Base-by-base conservation (phyloP, 2,797 vertebrate genomes). In the Petrocephalus sullivani region DNA sequence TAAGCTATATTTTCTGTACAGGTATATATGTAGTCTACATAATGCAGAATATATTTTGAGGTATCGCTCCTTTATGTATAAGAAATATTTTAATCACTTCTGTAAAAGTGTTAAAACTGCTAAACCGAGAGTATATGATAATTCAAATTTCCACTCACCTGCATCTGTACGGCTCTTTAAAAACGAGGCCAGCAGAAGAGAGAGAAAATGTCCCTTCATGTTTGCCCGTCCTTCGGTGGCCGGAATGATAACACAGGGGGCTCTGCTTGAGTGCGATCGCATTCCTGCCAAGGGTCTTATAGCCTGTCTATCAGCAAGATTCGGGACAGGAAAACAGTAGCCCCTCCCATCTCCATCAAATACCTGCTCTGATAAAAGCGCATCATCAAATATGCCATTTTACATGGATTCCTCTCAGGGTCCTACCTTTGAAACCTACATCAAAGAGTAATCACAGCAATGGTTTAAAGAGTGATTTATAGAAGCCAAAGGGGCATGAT, bases 251-350 rank as follows among this genome's bases (percentile, higher is more conserved):
- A 86, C 89, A 89, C 90, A 91, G 85, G 51, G 90, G 86, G 61
- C 83, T 85, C 88, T 91, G 54, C 92, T 92, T 75, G 89, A 91
- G 90, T 92, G 89, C 92, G 93, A 93, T 94, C 90, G 92, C 93
- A 94, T 93, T 92, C 93, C 93, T 93, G 87, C 88, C 90, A 91
- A 92, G 91, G 91, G 91, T 93, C 94, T 93, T 93, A 92, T 94
- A 95, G 92, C 16, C 93, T 93, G 95, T 95, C 94, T 91, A 95
- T 95, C 93, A 92, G 60, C 92, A 58, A 87, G 56, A 89, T 87
- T 90, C 89, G 91, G 85, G 61, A 91, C 91, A 90, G 93, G 91
- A 92, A 92, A 94, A 88, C 89, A 3, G 41, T 93, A 92, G 94
- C 94, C 94, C 92, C 94, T 93, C 93, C 95, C 94, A 91, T 90